These are phyloP conservation scores for Hyla sarda DNA, from an alignment of 2,113 vertebrate genomes.

Conservation along the genomic window DNA sequence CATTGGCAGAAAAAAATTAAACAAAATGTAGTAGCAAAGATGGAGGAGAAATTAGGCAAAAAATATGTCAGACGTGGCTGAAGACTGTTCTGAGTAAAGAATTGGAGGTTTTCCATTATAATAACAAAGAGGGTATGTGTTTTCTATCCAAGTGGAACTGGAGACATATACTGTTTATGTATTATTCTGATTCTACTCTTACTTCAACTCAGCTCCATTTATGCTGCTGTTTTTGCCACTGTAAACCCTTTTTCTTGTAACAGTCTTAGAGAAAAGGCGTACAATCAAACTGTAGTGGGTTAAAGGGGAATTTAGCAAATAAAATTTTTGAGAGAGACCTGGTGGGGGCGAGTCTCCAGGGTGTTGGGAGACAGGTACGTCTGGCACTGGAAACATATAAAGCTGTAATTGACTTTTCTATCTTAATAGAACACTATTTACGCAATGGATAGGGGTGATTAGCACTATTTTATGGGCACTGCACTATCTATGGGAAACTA, in stretches of 20 bases:
- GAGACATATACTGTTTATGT: not conserved
- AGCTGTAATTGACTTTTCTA: no score
- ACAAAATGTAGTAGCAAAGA: not conserved
- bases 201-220: not conserved
- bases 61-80: conserved; percentile 27
- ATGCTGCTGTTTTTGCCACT: not conserved
- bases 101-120: not conserved
- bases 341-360: no score
- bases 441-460: no score
- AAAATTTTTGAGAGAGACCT: no score
- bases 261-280: not conserved
- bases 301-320: not conserved
- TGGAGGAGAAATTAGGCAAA: conserved; percentile 16
- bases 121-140: not conserved
- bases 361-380: no score
- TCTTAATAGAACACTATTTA: no score
- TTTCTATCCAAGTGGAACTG: not conserved
- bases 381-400: no score
- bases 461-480: no score
- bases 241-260: not conserved
- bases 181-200: not conserved
- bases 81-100: not conserved
- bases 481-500: no score
- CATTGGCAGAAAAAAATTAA: conserved; percentile 38
- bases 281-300: not conserved